These are phyloP conservation scores for Drosophila histrio DNA, from an alignment of 2,888 invertebrate species.

Conservation along the genomic window DNA sequence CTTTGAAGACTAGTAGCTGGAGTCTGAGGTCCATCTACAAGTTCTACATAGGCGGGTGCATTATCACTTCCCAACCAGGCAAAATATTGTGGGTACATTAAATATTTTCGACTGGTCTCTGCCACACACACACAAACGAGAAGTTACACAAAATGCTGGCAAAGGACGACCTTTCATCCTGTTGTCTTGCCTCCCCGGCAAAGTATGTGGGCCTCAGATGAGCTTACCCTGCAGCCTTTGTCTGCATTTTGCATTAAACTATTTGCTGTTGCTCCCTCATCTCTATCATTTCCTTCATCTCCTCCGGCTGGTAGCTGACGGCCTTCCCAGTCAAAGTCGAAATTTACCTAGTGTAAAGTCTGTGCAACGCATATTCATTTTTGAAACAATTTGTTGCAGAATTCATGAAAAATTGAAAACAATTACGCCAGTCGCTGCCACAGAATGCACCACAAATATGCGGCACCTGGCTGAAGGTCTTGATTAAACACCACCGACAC, in stretches of 20 bases:
- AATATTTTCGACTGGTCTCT: constrained; percentile 49
- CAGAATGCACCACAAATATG: constrained; percentile 35
- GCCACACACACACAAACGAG: constrained; percentile 46
- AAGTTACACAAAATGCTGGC: constrained; percentile 27
- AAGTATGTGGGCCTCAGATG: constrained; percentile 52
- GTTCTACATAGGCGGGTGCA: constrained; percentile 50
- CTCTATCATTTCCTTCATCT: background rate
- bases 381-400: constrained; percentile 57
- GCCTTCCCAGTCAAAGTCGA: constrained; percentile 15
- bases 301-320: constrained; percentile 21
- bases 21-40: constrained; percentile 5
- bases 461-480: constrained; percentile 2
- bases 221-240: constrained; percentile 48
- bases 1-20: constrained; percentile 59
- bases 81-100: constrained; percentile 73
- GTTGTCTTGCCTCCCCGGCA: constrained; percentile 11
- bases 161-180: constrained; percentile 12
- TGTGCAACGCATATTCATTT: constrained; percentile 21
- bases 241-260: constrained; percentile 72
- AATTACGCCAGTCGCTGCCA: constrained; percentile 55
- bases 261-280: constrained; percentile 45
- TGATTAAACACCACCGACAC: too few relatives aligned
- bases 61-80: constrained; percentile 59
- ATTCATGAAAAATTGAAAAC: constrained; percentile 72
- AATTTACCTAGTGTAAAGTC: constrained; percentile 37